Base-by-base conservation (phyloP, 2,888 invertebrate species). In the Temnothorax unifasciatus region DNA sequence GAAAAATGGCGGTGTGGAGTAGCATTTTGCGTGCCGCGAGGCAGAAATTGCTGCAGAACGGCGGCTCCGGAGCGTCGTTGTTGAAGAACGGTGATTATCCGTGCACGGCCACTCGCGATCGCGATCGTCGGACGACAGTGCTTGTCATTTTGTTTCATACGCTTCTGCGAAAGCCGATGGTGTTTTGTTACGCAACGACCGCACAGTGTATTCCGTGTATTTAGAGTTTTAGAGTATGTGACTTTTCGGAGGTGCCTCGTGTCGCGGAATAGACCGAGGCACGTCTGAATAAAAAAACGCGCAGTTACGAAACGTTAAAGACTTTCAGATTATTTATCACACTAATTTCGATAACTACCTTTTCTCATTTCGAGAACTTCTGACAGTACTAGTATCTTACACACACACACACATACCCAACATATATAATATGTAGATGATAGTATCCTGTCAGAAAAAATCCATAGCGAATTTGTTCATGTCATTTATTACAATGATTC, bases 1-100 rank as follows among this genome's bases (percentile, higher is more conserved):
- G 81, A 76, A 96, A 96, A 95, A 97, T 97, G 97, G 97, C 96
- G 91, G 96, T 96, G 92, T 97, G 96, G 96, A 97, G 97, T 95
- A 96, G 95, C 89, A 93, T 97, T 87, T 90, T 95, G 82, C 94
- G 95, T 73, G 94, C 95, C 54, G 90, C 94, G 68, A 94, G 79
- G 61, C 94, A 93, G 90, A 94, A 93, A 87, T 90, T 95, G 13
- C 87, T 89, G 6, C 89, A 93, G 86, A 87, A 93, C 38, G 91
- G 76, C 25, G 93, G 73, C 77, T 92, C 25, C 90, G 94, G 52
- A 9, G 74, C 5, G 77, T 93, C 38, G 25, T 3, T 50, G 38
- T 38, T 59, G 38, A 86, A 63, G 0, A 87, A 76, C 3, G 79
- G 83, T 84, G 69, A 75, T 68, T 50, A 59, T 66, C 8, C 44